Conservation (phyloP, 2,888 invertebrate species). For the Ophioninae sp. region DNA sequence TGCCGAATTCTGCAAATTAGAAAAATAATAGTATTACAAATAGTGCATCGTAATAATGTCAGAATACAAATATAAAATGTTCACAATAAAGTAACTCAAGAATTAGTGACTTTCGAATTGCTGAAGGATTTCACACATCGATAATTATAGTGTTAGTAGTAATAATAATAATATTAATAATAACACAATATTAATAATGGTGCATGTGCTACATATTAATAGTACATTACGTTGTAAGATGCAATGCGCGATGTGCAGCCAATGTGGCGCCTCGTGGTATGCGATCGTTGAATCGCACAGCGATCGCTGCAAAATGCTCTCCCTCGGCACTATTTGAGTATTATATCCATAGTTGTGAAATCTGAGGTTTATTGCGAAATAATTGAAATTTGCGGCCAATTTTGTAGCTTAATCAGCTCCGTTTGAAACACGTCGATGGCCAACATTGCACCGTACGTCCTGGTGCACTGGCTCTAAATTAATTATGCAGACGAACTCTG, state of each 20-base stretch:
- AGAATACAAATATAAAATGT: too few species aligned
- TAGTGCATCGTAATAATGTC: too few species aligned
- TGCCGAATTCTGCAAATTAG: too few species aligned
- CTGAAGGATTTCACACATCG: not conserved
- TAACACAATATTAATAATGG: not conserved
- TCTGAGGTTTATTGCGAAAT: conserved; percentile 74
- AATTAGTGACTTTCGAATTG: not conserved
- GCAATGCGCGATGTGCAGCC: not conserved
- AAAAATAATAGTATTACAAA: too few species aligned
- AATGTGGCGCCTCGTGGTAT: not conserved
- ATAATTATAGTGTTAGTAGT: not conserved
- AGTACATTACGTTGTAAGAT: not conserved
- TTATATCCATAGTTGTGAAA: conserved; percentile 2
- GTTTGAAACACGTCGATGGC: conserved; percentile 76
- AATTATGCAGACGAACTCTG: conserved; percentile 77
- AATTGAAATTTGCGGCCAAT: conserved; percentile 79
- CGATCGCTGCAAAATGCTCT: not conserved
- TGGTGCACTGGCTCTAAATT: conserved; percentile 70
- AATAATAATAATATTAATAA: too few species aligned
- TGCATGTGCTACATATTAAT: too few species aligned
- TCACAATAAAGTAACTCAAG: too few species aligned
- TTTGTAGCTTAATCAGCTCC: conserved; percentile 77
- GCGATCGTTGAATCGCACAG: not conserved
- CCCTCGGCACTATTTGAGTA: not conserved
- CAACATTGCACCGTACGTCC: conserved; percentile 67